Conservation (phyloP, 1,140 invertebrate species). For the Sweltsa coloradensis region DNA sequence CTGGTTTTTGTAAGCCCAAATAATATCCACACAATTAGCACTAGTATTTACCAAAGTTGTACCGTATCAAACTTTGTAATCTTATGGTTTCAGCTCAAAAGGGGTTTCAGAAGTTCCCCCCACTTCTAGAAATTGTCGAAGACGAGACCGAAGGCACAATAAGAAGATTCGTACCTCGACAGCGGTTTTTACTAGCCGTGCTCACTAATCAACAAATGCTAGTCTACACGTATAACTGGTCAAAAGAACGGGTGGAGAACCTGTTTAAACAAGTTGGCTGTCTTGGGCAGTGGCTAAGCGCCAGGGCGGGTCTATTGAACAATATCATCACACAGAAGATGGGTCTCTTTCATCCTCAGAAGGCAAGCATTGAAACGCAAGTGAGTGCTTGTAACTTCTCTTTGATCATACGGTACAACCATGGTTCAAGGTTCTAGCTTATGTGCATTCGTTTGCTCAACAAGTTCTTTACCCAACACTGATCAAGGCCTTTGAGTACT, state of each 20-base stretch:
- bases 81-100: slow-evolving; percentile 40
- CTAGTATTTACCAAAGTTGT: no score
- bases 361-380: no score
- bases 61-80: no score
- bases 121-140: slow-evolving; percentile 27
- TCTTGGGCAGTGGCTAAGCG: slow-evolving; percentile 55
- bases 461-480: no score
- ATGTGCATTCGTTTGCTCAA: no score
- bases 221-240: slow-evolving; percentile 64
- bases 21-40: no score
- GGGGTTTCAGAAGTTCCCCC: slow-evolving; percentile 44
- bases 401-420: no score
- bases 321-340: slow-evolving; percentile 59
- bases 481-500: no score
- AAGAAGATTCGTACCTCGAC: slow-evolving; percentile 59
- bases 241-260: slow-evolving; percentile 48
- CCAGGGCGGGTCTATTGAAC: slow-evolving; percentile 46
- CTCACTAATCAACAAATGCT: slow-evolving; percentile 44
- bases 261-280: slow-evolving; percentile 43
- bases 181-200: slow-evolving; percentile 47
- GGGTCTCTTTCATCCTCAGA: slow-evolving; percentile 60
- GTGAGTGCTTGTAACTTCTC: no score
- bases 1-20: no score
- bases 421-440: no score
- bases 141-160: slow-evolving; percentile 9